Percentiles rank a stretch among this genome's conserved stretches.
These are phyloP conservation scores for Spinus olivaceus DNA, from an alignment of 2,797 vertebrate species.

Conservation along the genomic window DNA sequence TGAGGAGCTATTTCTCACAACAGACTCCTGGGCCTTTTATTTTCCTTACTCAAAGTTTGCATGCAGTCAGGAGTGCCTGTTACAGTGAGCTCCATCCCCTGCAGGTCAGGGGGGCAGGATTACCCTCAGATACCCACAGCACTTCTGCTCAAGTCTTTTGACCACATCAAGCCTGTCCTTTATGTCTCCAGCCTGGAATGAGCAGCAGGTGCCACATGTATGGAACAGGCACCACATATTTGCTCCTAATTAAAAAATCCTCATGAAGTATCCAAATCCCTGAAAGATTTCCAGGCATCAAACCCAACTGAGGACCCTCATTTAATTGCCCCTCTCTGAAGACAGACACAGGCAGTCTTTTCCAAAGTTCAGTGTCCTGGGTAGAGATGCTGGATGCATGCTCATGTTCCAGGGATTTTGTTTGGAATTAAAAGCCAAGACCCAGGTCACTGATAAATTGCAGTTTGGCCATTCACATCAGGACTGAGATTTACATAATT, in stretches of 20 bases:
- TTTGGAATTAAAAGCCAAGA: not conserved
- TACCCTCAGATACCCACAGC: not conserved
- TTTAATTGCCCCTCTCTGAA: not conserved
- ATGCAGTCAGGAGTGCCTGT: not conserved
- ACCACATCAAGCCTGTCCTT: not conserved
- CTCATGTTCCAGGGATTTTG: not conserved
- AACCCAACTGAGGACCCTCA: not conserved
- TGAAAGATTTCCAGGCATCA: not conserved
- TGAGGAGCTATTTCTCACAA: no score
- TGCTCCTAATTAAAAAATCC: not conserved
- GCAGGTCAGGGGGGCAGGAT: not conserved
- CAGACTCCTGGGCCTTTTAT: not conserved
- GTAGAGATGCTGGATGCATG: not conserved
- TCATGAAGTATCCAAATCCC: not conserved
- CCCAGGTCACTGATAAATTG: not conserved
- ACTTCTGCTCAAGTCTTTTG: not conserved
- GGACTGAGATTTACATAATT: not conserved
- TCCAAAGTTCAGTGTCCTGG: not conserved
- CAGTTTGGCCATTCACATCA: not conserved
- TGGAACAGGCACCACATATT: not conserved
- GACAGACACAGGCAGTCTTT: not conserved
- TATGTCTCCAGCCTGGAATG: not conserved
- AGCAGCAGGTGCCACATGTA: not conserved
- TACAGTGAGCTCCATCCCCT: not conserved
- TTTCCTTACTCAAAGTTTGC: not conserved